Conservation (phyloP, 2,113 vertebrate genomes). For the Pangasianodon hypophthalmus region DNA sequence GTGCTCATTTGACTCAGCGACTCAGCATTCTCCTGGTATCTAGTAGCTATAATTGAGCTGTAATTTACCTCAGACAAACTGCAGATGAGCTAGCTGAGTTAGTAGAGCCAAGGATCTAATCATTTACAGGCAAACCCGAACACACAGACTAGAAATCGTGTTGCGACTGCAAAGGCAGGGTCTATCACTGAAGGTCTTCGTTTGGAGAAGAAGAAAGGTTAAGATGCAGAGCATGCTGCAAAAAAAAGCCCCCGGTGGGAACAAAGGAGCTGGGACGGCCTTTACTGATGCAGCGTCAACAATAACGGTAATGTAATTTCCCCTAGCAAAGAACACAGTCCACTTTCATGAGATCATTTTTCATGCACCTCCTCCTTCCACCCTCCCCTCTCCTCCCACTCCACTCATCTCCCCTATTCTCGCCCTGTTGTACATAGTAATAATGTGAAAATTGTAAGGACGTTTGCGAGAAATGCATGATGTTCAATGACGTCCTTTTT, state of each 20-base stretch:
- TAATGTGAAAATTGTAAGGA: slow-evolving; percentile 18
- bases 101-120: slow-evolving; percentile 14
- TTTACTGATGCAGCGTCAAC: slow-evolving; percentile 34
- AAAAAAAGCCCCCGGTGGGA: background rate
- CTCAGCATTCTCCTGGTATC: slow-evolving; percentile 27
- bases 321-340: slow-evolving; percentile 14
- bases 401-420: background rate
- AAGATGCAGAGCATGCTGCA: slow-evolving; percentile 31
- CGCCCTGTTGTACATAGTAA: background rate
- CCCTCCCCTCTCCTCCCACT: background rate
- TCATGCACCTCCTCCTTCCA: background rate
- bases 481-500: background rate
- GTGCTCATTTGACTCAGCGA: background rate
- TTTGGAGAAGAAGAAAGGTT: slow-evolving; percentile 1
- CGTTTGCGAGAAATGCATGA: background rate
- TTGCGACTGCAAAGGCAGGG: background rate
- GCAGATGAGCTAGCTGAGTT: slow-evolving; percentile 1
- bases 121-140: background rate
- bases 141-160: background rate
- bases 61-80: slow-evolving; percentile 21
- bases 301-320: slow-evolving; percentile 35
- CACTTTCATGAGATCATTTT: slow-evolving; percentile 10
- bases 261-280: slow-evolving; percentile 25
- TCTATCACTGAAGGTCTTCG: background rate
- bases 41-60: slow-evolving; percentile 29